Evolutionary conservation across 1,140 invertebrate genomes (phyloP), one percentile per base, ranked within the genome.

Genomic region (Ostrea edulis): DNA sequence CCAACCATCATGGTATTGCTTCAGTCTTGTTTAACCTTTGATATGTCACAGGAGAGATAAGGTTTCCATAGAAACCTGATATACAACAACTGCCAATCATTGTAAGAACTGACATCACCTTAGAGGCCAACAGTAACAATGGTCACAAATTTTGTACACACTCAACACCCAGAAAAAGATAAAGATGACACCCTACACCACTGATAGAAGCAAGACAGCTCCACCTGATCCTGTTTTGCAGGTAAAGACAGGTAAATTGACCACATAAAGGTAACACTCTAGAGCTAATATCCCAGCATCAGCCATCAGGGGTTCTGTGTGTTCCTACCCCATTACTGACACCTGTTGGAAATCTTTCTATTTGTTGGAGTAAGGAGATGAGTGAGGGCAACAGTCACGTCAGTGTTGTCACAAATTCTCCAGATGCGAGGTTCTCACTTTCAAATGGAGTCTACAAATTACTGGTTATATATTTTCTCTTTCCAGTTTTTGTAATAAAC

Each of bases 361-460:
- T 77, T 29, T 14, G 68, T 77, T 35, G 2, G 68, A 77, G 25
- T 77, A 25, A 35, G 68, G 25, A 29, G 68, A 77, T 25, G 29
- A 29, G 29, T 77, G 68, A 62, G 68, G 68, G 25, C 68, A 77
- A 77, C 68, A 77, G 68, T 77, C 68, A 77, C 68, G 68, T 77
- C 68, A 77, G 29, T 77, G 14, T 11, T 77, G 55, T 62, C 55
- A n/a, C n/a, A 62, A 62, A 62, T 62, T 62, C 68, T 35, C 68
- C 68, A 77, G 68, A 77, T 77, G 68, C 5, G 25, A 14, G 68
- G 25, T 77, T 77, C 68, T 77, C 68, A 44, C 68, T 77, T 77
- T 77, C 68, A 77, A 14, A 77, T 14, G 14, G 25, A 14, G 68
- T 77, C 25, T 29, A 77, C 68, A 25, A 20, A 29, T 77, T 35